Evolutionary conservation across 2,113 vertebrate species (phyloP), one percentile per base, ranked within the genome.

Genomic region (Isichthys henryi): DNA sequence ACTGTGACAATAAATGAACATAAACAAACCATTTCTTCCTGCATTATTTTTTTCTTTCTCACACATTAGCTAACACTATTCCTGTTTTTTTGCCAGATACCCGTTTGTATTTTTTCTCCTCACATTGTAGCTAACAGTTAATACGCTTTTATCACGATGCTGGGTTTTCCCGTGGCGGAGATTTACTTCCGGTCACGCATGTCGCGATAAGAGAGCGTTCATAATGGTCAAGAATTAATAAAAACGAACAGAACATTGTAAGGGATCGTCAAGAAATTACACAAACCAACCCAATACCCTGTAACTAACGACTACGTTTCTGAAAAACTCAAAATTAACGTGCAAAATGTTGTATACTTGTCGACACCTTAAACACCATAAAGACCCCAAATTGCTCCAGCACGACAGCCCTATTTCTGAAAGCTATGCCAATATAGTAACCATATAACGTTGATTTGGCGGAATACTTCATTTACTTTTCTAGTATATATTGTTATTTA

Each of bases 121-220:
- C 31, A 35, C 50, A 39, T 53, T 53, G 17, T 43, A 53, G 35
- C 80, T 56, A 96, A 96, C 95, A 95, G 95, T 95, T 94, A 95
- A 89, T 70, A 90, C 89, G 27, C 15, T 91, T 62, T 88, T 91
- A 0, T 90, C 77, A 90, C 90, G n/a, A 48, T 93, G 93, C 88
- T 52, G 52, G 13, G 52, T 89, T 80, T 77, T 31, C 43, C 88
- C n/a, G 70, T 11, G 5, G 0, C 0, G 15, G 4, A 23, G 88
- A 89, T 94, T 94, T 94, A 95, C 89, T 96, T 96, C 95, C 95
- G 93, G 85, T 1, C 85, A 43, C 85, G 43, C 83, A 53, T 66
- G 46, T 50, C 46, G 35, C 48, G 50, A 13, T 53, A 86, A 87
- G 52, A 83, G 52, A 49, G 88, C 50, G 80, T 87, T 31, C 62